Evolutionary conservation across 2,113 vertebrate species (phyloP).

Genomic region (Platysteira castanea): DNA sequence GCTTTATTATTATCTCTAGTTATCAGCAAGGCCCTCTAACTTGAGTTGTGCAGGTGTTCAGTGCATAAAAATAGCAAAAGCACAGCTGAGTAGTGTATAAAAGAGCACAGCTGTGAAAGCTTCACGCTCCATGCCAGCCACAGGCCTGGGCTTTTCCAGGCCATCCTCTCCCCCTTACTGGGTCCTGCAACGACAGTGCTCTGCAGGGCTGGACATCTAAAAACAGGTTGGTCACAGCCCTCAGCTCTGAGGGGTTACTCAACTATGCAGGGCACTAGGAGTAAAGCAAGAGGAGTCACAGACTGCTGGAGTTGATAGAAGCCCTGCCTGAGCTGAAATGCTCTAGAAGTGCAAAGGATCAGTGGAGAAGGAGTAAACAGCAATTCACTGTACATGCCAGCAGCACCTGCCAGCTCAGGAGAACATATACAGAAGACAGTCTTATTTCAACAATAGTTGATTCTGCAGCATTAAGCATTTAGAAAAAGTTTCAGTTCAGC

Average conservation of each 20-base stretch:
- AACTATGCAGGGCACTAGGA: background rate
- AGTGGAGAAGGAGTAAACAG: background rate
- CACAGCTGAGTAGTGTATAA: background rate
- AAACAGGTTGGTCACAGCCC: background rate
- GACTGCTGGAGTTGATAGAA: background rate
- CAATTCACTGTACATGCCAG: background rate
- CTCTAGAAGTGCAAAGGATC: background rate
- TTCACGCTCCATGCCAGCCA: background rate
- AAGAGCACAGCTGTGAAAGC: background rate
- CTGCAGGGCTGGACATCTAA: background rate
- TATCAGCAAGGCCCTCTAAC: background rate
- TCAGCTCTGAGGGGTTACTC: background rate
- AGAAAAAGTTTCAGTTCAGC: background rate
- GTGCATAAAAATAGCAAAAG: background rate
- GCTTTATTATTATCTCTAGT: background rate
- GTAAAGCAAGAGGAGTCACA: background rate
- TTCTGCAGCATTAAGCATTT: background rate
- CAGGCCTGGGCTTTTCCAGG: background rate
- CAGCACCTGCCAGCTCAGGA: background rate
- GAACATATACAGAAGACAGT: background rate
- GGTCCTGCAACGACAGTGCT: background rate
- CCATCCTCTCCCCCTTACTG: accelerated
- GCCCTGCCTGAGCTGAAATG: background rate
- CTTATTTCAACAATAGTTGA: background rate
- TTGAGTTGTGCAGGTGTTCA: background rate